Evolutionary conservation across 2,113 vertebrate species (phyloP), one percentile per base, ranked within the genome.

Genomic region (Semnornis frantzii): DNA sequence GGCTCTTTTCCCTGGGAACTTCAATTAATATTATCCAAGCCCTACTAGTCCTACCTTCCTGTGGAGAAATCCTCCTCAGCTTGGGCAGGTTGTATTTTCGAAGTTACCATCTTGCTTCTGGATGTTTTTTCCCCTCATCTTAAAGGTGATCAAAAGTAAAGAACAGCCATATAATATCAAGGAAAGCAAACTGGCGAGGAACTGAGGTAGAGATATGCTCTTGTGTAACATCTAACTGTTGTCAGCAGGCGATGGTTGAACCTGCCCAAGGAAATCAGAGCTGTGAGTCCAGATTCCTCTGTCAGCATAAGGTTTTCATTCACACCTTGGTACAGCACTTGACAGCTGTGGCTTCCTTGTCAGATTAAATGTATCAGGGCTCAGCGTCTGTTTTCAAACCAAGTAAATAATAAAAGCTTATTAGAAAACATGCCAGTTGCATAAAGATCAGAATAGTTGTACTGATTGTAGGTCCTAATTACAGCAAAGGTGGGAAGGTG

Each of bases 281-380:
- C 68, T 64, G 27, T 59, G 84, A 95, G 88, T 89, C 44, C 5
- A 1, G 89, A 96, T 94, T 72, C 79, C 74, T 94, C 87, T 95
- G 93, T 96, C 92, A 93, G 90, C 95, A 93, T 96, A 97, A 97
- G 94, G 92, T 95, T 95, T 95, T 97, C 96, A 96, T 97, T 96
- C 94, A 95, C 96, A 97, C 96, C 94, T 97, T 94, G 28, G 57
- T 92, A 96, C 92, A 95, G 87, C 20, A 96, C 85, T 87, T 96
- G 96, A 97, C 96, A 97, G 95, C 91, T 95, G 80, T 72, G 66
- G 66, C 92, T 96, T 93, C 95, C 89, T 91, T 97, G 97, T 97
- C 97, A 96, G 93, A 94, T 96, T 93, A 91, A 87, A 97, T 97
- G 92, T 57, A 92, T 97, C 94, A 96, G 94, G 82, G 44, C 28